Base-by-base conservation (phyloP, 2,113 vertebrate species). In the Corythornis cristatus region DNA sequence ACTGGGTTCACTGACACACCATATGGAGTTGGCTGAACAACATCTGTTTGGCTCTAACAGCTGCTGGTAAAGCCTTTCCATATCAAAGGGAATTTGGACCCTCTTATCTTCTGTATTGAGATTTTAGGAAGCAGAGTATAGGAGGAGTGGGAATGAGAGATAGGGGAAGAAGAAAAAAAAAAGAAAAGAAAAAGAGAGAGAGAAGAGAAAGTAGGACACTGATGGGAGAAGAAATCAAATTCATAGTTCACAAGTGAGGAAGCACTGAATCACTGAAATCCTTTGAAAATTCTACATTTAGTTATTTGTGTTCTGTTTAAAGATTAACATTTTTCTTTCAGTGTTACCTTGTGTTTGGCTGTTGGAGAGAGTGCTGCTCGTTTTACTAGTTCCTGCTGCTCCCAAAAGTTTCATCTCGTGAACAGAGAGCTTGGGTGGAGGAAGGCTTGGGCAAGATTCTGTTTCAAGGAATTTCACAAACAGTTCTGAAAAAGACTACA, bases 401-500 rank as follows among this genome's bases (percentile, higher is more conserved):
- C 96, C 98, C 76, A 99, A 96, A 75, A 98, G 98, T 89, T 98
- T 99, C 91, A 99, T 97, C 91, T 98, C 98, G 57, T 97, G 98
- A 95, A 98, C 95, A 6, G 98, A 97, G 35, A 99, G 98, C 89
- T 96, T 99, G 40, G 98, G 98, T 37, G 98, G 98, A 11, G 99
- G 99, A 77, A 98, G 90, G 15, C 97, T 97, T 2, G 99, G 99
- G 45, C 98, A 96, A 35, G 99, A 99, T 96, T 99, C 99, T 56
- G 98, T 98, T 96, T 99, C 99, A 60, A 99, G 97, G 97, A 99
- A 99, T 96, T 99, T 99, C 60, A 99, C 98, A 46, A 99, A 99
- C 97, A 99, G 98, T 97, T 99, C 99, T 66, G 99, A 99, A 98
- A 99, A 99, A 83, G 99, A 99, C 99, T 99, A 79, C 43, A 93